Conservation (phyloP, 2,888 invertebrate genomes). For the Chrysodeixis includens region DNA sequence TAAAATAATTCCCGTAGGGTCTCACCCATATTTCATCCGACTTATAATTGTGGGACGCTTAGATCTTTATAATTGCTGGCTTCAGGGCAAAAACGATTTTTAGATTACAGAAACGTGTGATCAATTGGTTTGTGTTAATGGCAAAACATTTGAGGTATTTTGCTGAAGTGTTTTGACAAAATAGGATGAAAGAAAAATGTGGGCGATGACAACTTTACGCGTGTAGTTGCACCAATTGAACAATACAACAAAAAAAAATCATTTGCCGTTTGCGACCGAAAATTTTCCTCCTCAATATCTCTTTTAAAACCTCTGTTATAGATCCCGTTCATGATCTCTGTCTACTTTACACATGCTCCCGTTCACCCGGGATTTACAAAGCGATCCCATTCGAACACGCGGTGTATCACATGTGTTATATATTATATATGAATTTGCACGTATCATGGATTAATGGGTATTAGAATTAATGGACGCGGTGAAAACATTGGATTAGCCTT, state of each 20-base stretch:
- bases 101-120: conserved; percentile 46
- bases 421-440: conserved; percentile 4
- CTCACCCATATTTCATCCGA: conserved; percentile 52
- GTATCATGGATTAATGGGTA: conserved; percentile 8
- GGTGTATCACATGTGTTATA: not conserved
- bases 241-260: no score
- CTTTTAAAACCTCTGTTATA: not conserved
- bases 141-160: not conserved
- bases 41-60: conserved; percentile 52
- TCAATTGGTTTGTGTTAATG: conserved; percentile 33
- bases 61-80: conserved; percentile 49
- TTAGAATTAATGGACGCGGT: conserved; percentile 4
- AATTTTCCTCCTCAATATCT: no score
- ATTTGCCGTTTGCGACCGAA: no score
- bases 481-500: conserved; percentile 5
- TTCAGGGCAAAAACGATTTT: conserved; percentile 43
- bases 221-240: no score
- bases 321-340: not conserved
- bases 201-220: no score
- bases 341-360: not conserved
- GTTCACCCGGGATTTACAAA: not conserved
- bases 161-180: not conserved
- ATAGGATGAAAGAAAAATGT: no score
- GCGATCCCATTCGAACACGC: not conserved
- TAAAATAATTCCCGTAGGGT: conserved; percentile 48